phyloP scores from a whole-genome alignment of 2,797 vertebrate genomes.

The Lycodopsis pacificus region DNA sequence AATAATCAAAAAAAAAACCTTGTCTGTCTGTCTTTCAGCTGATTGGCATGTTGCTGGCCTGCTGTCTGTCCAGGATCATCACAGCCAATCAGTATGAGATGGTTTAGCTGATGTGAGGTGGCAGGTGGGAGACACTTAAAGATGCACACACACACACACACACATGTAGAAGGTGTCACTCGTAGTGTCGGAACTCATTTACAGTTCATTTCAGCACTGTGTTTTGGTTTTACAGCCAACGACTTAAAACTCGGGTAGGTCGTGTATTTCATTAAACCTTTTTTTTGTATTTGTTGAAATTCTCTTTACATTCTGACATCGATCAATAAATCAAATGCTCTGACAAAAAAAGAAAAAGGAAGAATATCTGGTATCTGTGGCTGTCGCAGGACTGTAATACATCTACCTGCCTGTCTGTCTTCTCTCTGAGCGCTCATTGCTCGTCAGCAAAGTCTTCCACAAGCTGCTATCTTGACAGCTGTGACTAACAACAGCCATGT shows the following conservation, averaged over 20 bases:
- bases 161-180: neutral
- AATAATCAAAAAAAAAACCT: neutral
- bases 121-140: slow-evolving; percentile 61
- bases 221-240: neutral
- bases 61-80: slow-evolving; percentile 98
- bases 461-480: neutral
- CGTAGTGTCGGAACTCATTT: neutral
- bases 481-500: neutral
- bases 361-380: neutral
- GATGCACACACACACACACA: neutral
- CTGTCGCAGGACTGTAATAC: neutral
- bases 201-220: neutral
- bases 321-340: slow-evolving; percentile 1
- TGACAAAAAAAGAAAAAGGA: neutral
- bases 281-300: neutral
- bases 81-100: slow-evolving; percentile 99
- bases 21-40: slow-evolving; percentile 82
- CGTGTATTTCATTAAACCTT: neutral
- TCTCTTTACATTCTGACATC: neutral
- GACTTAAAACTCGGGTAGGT: neutral
- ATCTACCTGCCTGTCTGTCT: neutral
- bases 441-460: neutral
- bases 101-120: slow-evolving; percentile 89
- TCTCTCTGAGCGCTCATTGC: neutral
- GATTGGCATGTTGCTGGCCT: slow-evolving; percentile 98